Conservation (phyloP, 2,888 invertebrate species). For the Panzeria rudis region DNA sequence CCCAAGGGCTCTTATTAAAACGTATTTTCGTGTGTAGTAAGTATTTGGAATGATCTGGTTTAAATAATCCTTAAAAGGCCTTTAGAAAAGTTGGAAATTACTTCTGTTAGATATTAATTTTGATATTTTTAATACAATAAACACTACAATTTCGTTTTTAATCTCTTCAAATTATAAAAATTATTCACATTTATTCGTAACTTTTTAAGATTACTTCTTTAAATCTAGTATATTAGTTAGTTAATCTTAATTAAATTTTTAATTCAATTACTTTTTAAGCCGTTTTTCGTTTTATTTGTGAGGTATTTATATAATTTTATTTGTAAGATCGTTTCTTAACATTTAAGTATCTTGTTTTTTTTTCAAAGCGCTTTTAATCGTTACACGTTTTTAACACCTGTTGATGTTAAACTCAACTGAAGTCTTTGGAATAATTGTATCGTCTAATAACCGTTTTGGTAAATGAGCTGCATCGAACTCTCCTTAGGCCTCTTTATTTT, state of each 20-base stretch:
- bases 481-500: constrained; percentile 37
- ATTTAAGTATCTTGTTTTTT: constrained; percentile 6
- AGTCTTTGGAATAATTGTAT: constrained; percentile 72
- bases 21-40: constrained; percentile 1
- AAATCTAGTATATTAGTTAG: constrained; percentile 29
- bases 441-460: constrained; percentile 73
- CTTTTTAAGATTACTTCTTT: constrained; percentile 18
- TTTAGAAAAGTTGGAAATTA: constrained; percentile 12
- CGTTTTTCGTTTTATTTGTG: constrained; percentile 57
- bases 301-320: constrained; percentile 1
- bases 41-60: constrained; percentile 23
- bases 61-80: constrained; percentile 38
- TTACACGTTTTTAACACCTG: constrained; percentile 78
- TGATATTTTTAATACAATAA: not conserved
- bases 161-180: not conserved
- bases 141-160: constrained; percentile 9
- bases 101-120: not conserved
- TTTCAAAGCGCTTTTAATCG: constrained; percentile 65
- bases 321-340: constrained; percentile 65
- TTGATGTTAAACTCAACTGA: constrained; percentile 78
- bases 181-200: constrained; percentile 41
- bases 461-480: constrained; percentile 52
- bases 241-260: constrained; percentile 41
- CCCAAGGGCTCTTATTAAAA: constrained; percentile 36
- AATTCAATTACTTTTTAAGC: constrained; percentile 49